Conservation (phyloP, 2,888 invertebrate species). For the Chrysolina haemoptera region DNA sequence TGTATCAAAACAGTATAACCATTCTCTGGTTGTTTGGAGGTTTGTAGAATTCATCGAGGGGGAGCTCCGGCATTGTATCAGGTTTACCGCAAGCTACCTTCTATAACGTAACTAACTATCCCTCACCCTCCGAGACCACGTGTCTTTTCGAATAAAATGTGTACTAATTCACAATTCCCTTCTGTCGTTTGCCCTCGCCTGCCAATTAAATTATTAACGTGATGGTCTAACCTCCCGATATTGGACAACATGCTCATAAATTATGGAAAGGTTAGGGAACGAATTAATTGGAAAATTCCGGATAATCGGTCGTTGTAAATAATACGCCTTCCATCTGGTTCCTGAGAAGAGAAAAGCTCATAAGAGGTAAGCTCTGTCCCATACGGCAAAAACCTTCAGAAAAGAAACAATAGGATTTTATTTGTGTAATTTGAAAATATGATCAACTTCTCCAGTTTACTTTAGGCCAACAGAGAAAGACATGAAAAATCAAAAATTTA, state of each 20-base stretch:
- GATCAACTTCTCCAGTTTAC: no score
- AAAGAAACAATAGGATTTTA: no score
- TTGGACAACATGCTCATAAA: conserved; percentile 31
- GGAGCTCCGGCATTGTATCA: conserved; percentile 25
- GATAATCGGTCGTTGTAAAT: conserved; percentile 19
- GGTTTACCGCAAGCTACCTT: conserved; percentile 46
- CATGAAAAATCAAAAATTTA: no score
- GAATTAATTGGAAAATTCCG: conserved; percentile 23
- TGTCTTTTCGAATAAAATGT: conserved; percentile 61
- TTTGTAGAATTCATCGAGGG: conserved; percentile 13
- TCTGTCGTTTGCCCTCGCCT: conserved; percentile 42
- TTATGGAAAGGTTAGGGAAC: conserved; percentile 9
- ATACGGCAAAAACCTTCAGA: no score
- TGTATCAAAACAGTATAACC: background rate
- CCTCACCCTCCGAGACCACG: conserved; percentile 56
- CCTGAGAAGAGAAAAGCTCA: background rate
- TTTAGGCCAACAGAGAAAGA: no score
- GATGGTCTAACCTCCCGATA: conserved; percentile 44
- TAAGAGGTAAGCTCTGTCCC: background rate
- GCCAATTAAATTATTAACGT: conserved; percentile 60
- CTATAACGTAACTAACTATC: conserved; percentile 57
- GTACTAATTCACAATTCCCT: conserved; percentile 60
- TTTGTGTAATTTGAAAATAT: no score
- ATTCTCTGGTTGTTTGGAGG: conserved; percentile 17
- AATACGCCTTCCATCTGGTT: background rate